Evolutionary conservation across 2,888 invertebrate genomes (phyloP), one percentile per base, ranked within the genome.

Genomic region (Apeira syringaria): DNA sequence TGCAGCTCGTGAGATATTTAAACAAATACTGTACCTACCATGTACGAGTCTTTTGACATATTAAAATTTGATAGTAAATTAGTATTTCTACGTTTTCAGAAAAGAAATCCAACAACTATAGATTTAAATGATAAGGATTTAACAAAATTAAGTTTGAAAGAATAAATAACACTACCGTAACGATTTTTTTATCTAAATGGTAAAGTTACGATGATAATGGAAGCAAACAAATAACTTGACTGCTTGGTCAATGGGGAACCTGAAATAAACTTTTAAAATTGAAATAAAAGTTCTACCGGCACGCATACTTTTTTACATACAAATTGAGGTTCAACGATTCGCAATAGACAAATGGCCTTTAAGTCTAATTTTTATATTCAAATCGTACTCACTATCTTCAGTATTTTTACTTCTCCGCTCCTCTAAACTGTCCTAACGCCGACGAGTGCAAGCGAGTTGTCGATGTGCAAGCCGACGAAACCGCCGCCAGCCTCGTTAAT

Each of bases 231-330:
- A 46, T 49, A 38, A 41, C 48, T 50, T 47, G 25, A 47, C 29
- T 38, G 38, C 55, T 50, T 47, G 55, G 56, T 56, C 51, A 55
- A 59, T 50, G 53, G 34, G 35, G 27, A 55, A 40, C 44, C 36
- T 40, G 32, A 40, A 40, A 31, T 18, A 34, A 61, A 61, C 50
- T 59, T 62, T 55, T 59, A 62, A 59, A 54, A 59, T 47, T 56
- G 54, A 55, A 56, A 28, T 38, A 30, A 35, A 61, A 43, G 56
- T 58, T 51, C 24, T 38, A 36, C 39, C 49, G 42, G 43, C 51
- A 50, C 55, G 53, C 51, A 43, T 40, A 47, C 36, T 47, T 11
- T 28, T 35, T 18, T 28, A 10, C 29, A 6, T 18, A 18, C 20
- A 1, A 20, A 4, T 7, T 20, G 2, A n/a, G n/a, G n/a, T n/a